Evolutionary conservation across 1,140 invertebrate species (phyloP).

Genomic region (Lordiphosa clarofinis): DNA sequence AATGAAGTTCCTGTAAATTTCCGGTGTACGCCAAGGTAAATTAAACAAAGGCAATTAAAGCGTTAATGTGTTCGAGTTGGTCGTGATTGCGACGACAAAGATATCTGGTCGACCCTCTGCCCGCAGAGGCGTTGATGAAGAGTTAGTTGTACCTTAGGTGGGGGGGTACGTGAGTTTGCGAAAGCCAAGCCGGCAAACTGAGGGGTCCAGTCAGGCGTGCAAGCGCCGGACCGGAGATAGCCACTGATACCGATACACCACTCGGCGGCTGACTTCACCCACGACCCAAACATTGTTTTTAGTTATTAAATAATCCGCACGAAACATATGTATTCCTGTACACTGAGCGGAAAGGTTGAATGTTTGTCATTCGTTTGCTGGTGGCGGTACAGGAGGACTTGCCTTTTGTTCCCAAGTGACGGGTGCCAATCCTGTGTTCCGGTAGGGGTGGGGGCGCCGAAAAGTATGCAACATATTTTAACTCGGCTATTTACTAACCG

Average conservation of each 20-base stretch:
- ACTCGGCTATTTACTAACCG: too few species aligned
- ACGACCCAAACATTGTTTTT: constrained; percentile 19
- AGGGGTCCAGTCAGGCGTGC: not conserved
- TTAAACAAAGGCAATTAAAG: constrained; percentile 74
- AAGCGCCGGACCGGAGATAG: constrained; percentile 1
- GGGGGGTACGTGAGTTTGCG: not conserved
- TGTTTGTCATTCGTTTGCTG: too few species aligned
- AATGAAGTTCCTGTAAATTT: constrained; percentile 76
- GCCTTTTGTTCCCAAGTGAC: too few species aligned
- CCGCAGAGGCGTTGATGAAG: constrained; percentile 5
- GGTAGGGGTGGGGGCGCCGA: too few species aligned
- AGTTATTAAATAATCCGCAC: constrained; percentile 22
- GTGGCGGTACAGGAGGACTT: too few species aligned
- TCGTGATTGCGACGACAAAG: constrained; percentile 34
- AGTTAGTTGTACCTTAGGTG: constrained; percentile 1
- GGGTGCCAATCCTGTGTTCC: too few species aligned
- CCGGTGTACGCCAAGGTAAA: constrained; percentile 67
- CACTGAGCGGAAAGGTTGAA: constrained; percentile 1
- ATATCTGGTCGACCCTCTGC: constrained; percentile 15
- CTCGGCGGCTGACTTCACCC: too few species aligned
- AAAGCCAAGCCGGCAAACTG: not conserved
- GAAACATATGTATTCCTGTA: constrained; percentile 12
- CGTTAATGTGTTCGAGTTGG: constrained; percentile 50
- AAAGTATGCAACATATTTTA: too few species aligned
- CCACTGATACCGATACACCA: constrained; percentile 7